Evolutionary conservation across 2,113 vertebrate genomes (phyloP).

Genomic region (Pseudopipra pipra): DNA sequence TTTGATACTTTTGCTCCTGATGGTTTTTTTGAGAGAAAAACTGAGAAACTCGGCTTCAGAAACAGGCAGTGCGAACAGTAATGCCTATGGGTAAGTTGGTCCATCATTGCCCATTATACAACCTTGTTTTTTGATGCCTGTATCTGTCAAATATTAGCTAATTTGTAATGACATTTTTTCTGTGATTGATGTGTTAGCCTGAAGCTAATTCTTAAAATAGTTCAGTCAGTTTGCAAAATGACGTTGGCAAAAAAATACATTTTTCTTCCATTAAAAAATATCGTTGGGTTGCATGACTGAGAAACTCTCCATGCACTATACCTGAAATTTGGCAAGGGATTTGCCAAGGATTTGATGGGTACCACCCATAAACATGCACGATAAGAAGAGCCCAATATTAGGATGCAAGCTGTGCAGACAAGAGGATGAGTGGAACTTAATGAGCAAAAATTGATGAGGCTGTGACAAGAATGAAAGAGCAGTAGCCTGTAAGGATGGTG

Average conservation of each 20-base stretch:
- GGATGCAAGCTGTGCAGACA: neutral
- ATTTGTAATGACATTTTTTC: neutral
- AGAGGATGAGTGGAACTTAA: neutral
- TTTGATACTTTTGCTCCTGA: neutral
- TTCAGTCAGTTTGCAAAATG: neutral
- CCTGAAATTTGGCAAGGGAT: neutral
- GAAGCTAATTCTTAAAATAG: neutral
- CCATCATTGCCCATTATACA: neutral
- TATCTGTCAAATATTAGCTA: constrained; percentile 2
- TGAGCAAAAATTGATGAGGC: neutral
- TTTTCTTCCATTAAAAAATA: neutral
- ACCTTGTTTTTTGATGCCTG: neutral
- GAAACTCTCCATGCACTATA: neutral
- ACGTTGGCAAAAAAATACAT: neutral
- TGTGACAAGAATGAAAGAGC: neutral
- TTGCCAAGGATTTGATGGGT: neutral
- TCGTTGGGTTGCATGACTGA: neutral
- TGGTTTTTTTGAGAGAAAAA: neutral
- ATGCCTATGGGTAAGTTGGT: neutral
- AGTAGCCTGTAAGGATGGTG: neutral
- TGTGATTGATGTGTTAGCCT: neutral
- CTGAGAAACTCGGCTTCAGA: neutral
- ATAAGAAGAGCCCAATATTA: neutral
- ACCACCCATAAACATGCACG: neutral
- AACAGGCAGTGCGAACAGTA: neutral